These are phyloP conservation scores for Solenopsis invicta DNA, from an alignment of 1,140 invertebrate genomes.

Conservation along the genomic window DNA sequence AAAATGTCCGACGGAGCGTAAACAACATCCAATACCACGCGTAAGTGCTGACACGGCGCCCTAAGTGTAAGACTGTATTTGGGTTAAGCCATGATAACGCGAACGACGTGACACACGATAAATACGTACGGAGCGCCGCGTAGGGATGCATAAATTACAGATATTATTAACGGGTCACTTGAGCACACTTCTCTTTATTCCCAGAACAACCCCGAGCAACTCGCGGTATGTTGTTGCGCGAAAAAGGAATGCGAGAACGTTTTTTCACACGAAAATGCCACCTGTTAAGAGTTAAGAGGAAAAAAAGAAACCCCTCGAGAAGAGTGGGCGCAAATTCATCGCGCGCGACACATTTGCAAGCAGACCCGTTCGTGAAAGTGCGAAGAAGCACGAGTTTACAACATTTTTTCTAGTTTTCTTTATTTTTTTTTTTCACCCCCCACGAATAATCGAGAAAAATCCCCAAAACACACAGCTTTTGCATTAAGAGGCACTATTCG, in stretches of 20 bases:
- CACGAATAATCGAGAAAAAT: background rate
- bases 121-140: constrained; percentile 23
- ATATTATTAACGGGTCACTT: constrained; percentile 60
- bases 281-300: constrained; percentile 49
- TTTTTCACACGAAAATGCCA: constrained; percentile 22
- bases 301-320: background rate
- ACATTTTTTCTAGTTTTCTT: background rate
- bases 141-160: constrained; percentile 67
- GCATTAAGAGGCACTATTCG: background rate
- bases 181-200: constrained; percentile 32
- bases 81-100: constrained; percentile 63
- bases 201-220: background rate
- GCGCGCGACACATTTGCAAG: background rate
- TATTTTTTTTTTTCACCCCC: too few species aligned
- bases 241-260: background rate
- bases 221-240: background rate
- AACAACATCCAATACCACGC: constrained; percentile 17
- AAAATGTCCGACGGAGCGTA: constrained; percentile 4
- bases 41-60: background rate
- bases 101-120: constrained; percentile 55
- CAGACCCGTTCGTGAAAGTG: background rate
- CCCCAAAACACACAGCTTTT: background rate
- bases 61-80: constrained; percentile 62
- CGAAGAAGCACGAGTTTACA: background rate
- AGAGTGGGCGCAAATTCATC: background rate